Evolutionary conservation across 64 coral and sea anemone genomes (phyloP), one percentile per base, ranked within the genome.

Genomic region (Pocillopora verrucosa): DNA sequence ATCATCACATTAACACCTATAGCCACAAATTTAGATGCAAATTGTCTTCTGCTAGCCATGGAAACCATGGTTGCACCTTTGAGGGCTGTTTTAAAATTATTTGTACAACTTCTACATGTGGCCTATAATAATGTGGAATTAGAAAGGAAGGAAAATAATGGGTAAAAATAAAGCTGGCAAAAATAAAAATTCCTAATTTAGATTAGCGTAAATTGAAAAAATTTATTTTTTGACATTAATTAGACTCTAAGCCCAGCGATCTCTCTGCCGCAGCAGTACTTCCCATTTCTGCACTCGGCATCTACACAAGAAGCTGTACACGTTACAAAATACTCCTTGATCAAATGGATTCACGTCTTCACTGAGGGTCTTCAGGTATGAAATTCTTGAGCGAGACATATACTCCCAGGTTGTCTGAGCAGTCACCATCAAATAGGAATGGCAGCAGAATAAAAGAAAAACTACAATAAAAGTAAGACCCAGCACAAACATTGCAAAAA

Each of bases 311-410:
- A 99, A 99, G 38, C 36, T 91, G 88, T 93, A 99, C 77, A 99
- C 75, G 68, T 99, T 99, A 58, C 84, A 92, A 59, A 94, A 91
- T 26, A 93, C 87, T 14, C 97, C 97, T 76, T 99, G 93, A 77
- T 99, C 93, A 91, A 99, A 99, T 16, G 97, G 97, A 88, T 99
- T 99, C 16, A 93, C 89, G 51, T 94, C 96, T 38, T 98, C 96
- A 67, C 78, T 95, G 11, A 98, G 86, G 57, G 93, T 98, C 77
- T 98, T 98, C 37, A 98, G 67, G 65, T 98, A 98, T 11, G 96
- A 98, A 62, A 98, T 98, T 61, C 96, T 92, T 36, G 96, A 98
- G 3, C 93, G 93, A 16, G 96, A 93, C 96, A 98, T 98, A 59
- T 98, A 94, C 59, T 98, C 96, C 96, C 96, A 98, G 5, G 96